Evolutionary conservation across 2,113 vertebrate species (phyloP), one percentile per base, ranked within the genome.

Genomic region (Chaetura pelagica): DNA sequence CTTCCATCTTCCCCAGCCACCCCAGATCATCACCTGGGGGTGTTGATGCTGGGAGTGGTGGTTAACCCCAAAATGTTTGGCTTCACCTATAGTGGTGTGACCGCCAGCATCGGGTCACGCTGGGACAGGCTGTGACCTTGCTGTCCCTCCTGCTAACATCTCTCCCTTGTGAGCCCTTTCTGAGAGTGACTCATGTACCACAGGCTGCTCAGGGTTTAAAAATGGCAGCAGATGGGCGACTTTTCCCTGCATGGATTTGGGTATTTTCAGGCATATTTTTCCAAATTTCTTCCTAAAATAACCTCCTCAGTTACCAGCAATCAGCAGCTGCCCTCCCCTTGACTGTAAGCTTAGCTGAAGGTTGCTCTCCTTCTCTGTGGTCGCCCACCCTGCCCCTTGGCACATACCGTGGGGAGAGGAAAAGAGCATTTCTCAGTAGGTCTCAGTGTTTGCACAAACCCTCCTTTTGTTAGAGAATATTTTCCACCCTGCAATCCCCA

Each of bases 241-340:
- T 97, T 94, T 84, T 66, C 94, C 84, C 69, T 87, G 61, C 85
- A 9, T 72, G 73, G 64, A 95, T 95, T 93, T 88, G 96, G 94
- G 93, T 97, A 95, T 97, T 98, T 97, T 89, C 94, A 69, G 80
- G 46, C 93, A 40, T 97, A 96, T 97, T 98, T 98, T 97, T 90
- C 96, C 97, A 84, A 96, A 93, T 96, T 97, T 98, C 94, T 97
- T 95, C 97, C 89, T 94, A 97, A 98, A 98, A 98, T 98, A 98
- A 95, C 68, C 86, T 96, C 67, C 49, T 55, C 6, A 54, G 92
- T 98, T 98, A 96, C 97, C 97, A 98, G 98, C 97, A 98, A 96
- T 92, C 97, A 96, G 97, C 93, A 89, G 46, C 94, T 97, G 98
- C 97, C 97, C 97, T 97, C 94, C 61, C 2, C 78, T 89, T 96